Base-by-base conservation (phyloP, 2,797 vertebrate species). In the Xiphorhynchus erythropygius region DNA sequence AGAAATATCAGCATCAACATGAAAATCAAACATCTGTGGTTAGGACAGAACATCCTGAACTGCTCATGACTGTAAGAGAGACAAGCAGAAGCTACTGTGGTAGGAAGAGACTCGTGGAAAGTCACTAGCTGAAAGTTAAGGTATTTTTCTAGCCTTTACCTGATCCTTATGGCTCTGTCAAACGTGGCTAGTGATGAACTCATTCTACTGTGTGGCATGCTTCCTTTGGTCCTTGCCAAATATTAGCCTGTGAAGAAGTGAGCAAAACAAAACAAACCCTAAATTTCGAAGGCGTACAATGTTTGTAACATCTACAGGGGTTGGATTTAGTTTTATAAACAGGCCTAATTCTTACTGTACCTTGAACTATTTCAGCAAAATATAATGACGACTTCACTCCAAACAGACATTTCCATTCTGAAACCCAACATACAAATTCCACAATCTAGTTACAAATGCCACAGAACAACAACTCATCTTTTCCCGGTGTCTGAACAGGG, bases 371-470 rank as follows among this genome's bases (percentile, higher is more conserved):
- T 78, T 76, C 77, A 93, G 79, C 89, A 81, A 91, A 95, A 82
- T n/a, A 73, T 42, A 80, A 90, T 9, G 59, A 93, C 8, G 0
- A 60, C 56, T 87, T 93, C 88, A 93, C 92, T 91, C 83, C 89
- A 94, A 87, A 94, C 49, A 93, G 92, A 94, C 73, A 82, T 65
- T 52, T 85, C 92, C 80, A 90, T 73, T 94, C 93, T 79, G 83
- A 88, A 94, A 94, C 52, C 94, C 93, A 78, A 86, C 59, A 4
- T 41, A 95, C 74, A 94, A 90, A 87, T 64, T 94, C 88, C 95
- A 96, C 94, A 67, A 87, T 60, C 93, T 88, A 94, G 77, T 87
- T 94, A 95, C 11, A 96, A 87, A 88, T 91, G 91, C 91, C 87
- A 96, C 74, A 1, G 57, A 86, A 96, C 95, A 97, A 93, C 68